These are phyloP conservation scores for Temnopleurus reevesii DNA, from an alignment of 53 echinoderm and acorn worm genomes.

Conservation along the genomic window DNA sequence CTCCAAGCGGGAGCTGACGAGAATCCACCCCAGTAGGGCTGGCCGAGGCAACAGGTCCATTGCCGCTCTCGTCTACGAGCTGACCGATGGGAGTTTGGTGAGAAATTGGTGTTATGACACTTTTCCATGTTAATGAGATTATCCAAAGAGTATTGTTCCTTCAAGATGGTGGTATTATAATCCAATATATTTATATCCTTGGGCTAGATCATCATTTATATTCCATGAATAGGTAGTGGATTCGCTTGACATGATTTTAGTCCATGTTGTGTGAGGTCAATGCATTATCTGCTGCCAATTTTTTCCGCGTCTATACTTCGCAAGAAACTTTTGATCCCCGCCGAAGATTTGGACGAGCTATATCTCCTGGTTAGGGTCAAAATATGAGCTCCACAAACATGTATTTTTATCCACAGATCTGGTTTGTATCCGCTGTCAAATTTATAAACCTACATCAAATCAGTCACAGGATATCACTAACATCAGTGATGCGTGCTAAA, in stretches of 20 bases:
- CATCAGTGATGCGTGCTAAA: background rate
- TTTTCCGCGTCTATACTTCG: too few relatives aligned
- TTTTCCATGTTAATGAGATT: background rate
- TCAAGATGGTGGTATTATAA: background rate
- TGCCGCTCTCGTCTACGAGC: background rate
- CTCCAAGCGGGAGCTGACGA: background rate
- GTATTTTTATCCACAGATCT: background rate
- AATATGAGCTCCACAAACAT: background rate
- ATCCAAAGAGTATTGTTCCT: background rate
- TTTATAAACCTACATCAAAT: background rate
- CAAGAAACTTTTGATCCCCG: background rate
- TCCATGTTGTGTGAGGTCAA: too few relatives aligned
- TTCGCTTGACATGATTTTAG: background rate
- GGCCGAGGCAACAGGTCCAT: constrained; percentile 14
- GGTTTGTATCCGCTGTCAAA: background rate
- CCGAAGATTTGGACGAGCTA: background rate
- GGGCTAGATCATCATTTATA: background rate
- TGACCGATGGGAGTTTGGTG: background rate
- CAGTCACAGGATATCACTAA: too few relatives aligned
- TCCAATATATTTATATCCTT: constrained; percentile 28
- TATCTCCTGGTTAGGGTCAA: background rate
- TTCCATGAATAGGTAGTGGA: background rate
- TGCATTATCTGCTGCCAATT: too few relatives aligned
- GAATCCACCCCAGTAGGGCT: background rate
- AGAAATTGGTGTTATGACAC: background rate